Conservation (phyloP, 2,797 vertebrate species). For the Ambastaia sidthimunki region DNA sequence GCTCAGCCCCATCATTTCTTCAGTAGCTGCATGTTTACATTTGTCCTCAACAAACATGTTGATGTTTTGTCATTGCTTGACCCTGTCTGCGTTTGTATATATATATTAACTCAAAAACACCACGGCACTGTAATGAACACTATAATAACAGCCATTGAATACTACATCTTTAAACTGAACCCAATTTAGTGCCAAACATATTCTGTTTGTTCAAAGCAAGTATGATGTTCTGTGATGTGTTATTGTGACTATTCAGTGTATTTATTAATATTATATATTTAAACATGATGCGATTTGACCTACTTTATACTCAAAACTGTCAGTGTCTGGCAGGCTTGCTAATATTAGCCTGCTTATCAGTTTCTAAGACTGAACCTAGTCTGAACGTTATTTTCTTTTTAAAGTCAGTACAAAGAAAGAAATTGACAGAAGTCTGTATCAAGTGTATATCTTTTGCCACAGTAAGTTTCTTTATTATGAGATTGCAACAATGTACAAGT, state of each 20-base stretch:
- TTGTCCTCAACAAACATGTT: neutral
- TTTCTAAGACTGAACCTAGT: no score
- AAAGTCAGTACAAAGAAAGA: neutral
- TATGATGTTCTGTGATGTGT: neutral
- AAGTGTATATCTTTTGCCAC: neutral
- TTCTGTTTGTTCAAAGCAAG: neutral
- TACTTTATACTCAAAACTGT: no score
- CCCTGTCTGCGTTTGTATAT: neutral
- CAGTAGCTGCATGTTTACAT: neutral
- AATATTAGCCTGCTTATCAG: constrained; percentile 1
- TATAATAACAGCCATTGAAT: neutral
- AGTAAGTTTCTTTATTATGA: neutral
- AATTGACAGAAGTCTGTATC: neutral
- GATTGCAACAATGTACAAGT: neutral
- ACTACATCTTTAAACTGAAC: neutral
- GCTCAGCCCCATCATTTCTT: neutral
- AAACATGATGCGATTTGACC: neutral
- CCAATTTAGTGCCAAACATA: neutral
- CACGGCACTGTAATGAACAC: no score
- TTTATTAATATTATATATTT: constrained; percentile 1
- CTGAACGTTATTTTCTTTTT: no score
- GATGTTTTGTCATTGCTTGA: neutral
- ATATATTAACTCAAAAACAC: neutral
- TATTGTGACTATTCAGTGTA: neutral
- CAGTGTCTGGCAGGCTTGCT: constrained; percentile 5